Evolutionary conservation across 2,113 vertebrate genomes (phyloP).

Genomic region (Trematomus loennbergii): DNA sequence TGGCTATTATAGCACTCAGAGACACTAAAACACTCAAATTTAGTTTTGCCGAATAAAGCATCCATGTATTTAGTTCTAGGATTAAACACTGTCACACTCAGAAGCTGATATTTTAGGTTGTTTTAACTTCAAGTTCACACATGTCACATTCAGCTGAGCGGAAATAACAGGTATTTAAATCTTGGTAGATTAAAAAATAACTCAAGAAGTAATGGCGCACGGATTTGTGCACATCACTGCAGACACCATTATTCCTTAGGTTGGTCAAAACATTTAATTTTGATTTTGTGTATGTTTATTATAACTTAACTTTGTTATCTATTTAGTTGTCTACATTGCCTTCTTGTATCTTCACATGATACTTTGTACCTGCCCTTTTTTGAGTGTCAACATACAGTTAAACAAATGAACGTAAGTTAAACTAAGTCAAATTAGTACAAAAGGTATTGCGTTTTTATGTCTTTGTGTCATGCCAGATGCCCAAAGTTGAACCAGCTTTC

Average conservation of each 20-base stretch:
- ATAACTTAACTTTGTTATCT: background rate
- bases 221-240: too few species aligned
- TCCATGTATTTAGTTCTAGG: background rate
- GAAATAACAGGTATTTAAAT: too few species aligned
- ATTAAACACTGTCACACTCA: background rate
- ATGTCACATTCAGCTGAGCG: background rate
- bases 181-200: too few species aligned
- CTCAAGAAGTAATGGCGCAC: too few species aligned
- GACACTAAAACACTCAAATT: too few species aligned
- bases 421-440: slow-evolving; percentile 20
- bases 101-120: background rate
- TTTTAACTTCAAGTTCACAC: background rate
- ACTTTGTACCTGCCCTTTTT: background rate
- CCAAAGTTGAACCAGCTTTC: slow-evolving; percentile 58
- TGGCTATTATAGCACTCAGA: background rate
- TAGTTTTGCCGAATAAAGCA: background rate
- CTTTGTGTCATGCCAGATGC: slow-evolving; percentile 47
- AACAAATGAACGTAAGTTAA: background rate
- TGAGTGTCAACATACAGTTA: background rate
- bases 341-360: background rate
- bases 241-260: too few species aligned
- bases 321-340: background rate
- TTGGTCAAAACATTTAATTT: background rate
- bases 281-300: background rate
- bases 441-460: slow-evolving; percentile 52